Conservation (phyloP, 2,888 invertebrate genomes). For the Sphinx pinastri region DNA sequence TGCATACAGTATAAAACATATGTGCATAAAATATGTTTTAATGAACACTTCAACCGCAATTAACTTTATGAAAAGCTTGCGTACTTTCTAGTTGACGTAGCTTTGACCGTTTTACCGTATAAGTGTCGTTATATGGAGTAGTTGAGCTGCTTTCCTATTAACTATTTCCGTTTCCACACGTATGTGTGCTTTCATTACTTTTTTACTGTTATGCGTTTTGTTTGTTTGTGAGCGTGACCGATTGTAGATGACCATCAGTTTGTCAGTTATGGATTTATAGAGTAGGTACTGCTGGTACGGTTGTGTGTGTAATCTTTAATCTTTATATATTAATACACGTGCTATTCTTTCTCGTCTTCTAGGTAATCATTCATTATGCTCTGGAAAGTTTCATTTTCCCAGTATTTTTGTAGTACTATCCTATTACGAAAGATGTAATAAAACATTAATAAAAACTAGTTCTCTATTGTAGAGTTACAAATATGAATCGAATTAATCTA, state of each 20-base stretch:
- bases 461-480: too few species aligned
- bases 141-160: conserved; percentile 45
- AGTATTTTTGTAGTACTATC: too few species aligned
- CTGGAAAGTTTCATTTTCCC: too few species aligned
- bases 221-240: conserved; percentile 27
- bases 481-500: too few species aligned
- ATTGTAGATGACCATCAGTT: conserved; percentile 12
- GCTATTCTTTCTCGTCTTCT: background rate
- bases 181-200: conserved; percentile 34
- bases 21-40: conserved; percentile 1
- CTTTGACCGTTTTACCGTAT: conserved; percentile 7
- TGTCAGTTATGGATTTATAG: background rate
- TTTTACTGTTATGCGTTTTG: conserved; percentile 44
- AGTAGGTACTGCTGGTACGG: background rate
- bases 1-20: too few species aligned
- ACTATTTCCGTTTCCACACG: conserved; percentile 40
- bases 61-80: conserved; percentile 13
- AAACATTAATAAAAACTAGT: too few species aligned
- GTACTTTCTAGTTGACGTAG: conserved; percentile 6
- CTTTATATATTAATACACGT: background rate
- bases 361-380: background rate
- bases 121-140: conserved; percentile 7
- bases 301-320: background rate
- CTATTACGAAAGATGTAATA: too few species aligned
- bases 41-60: conserved; percentile 1